Evolutionary conservation across 2,113 vertebrate genomes (phyloP).

Genomic region (Actenoides lindsayi): DNA sequence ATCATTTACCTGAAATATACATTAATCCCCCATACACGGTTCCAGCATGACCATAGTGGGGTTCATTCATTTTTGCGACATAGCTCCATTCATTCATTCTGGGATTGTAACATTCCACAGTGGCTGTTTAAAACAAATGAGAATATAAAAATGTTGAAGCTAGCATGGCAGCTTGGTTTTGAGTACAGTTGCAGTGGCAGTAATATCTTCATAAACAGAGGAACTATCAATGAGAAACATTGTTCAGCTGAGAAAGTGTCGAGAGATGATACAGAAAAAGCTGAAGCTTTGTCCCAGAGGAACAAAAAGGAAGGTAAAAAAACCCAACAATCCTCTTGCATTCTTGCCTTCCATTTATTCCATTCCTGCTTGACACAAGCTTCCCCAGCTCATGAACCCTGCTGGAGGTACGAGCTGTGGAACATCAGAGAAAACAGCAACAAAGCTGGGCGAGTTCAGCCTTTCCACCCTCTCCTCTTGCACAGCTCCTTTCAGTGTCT

Average conservation of each 20-base stretch:
- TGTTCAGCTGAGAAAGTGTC: neutral
- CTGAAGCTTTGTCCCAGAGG: neutral
- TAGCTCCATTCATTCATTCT: conserved; percentile 98
- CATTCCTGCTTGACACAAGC: neutral
- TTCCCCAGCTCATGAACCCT: neutral
- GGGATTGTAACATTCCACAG: conserved; percentile 98
- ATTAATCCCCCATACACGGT: conserved; percentile 96
- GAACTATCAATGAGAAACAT: neutral
- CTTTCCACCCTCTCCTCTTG: neutral
- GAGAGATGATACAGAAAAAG: neutral
- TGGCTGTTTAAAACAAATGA: conserved; percentile 78
- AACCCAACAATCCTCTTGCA: neutral
- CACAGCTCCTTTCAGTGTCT: neutral
- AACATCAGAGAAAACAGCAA: neutral
- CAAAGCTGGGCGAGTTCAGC: neutral
- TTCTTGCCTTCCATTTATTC: neutral
- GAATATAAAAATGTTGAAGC: neutral
- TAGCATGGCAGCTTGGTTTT: neutral
- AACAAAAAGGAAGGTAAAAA: neutral
- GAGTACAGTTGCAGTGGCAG: neutral
- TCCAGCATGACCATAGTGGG: conserved; percentile 97
- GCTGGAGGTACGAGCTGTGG: neutral
- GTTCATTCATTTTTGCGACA: conserved; percentile 98
- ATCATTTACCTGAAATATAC: conserved; percentile 94
- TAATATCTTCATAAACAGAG: neutral